These are phyloP conservation scores for Linnaemya vulpina DNA, from an alignment of 2,888 invertebrate genomes.

Conservation along the genomic window DNA sequence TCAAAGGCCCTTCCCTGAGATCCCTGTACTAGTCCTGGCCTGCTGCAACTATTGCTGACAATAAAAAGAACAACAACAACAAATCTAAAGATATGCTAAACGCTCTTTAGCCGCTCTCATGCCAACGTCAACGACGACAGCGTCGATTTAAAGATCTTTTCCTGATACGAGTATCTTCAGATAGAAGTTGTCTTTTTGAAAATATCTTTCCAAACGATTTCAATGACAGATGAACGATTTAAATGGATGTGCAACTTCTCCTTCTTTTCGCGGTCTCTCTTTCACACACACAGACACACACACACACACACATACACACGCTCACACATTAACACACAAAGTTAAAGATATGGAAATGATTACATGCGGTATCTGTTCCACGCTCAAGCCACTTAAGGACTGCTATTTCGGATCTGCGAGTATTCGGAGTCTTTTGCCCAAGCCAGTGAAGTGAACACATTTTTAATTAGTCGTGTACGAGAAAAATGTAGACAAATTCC, in stretches of 20 bases:
- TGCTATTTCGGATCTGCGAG: slow-evolving; percentile 34
- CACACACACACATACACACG: background rate
- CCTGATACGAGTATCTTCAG: slow-evolving; percentile 68
- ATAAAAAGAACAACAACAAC: slow-evolving; percentile 1
- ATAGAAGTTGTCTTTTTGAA: slow-evolving; percentile 76
- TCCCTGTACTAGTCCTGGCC: background rate
- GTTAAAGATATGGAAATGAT: slow-evolving; percentile 36
- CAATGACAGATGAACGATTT: slow-evolving; percentile 75
- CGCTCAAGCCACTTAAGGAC: slow-evolving; percentile 50
- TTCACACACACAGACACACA: background rate
- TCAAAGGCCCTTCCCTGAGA: background rate
- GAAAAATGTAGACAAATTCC: slow-evolving; percentile 71
- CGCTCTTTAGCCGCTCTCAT: slow-evolving; percentile 61
- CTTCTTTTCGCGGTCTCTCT: background rate
- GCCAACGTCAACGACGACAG: slow-evolving; percentile 63
- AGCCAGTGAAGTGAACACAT: slow-evolving; percentile 61
- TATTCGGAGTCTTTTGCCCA: slow-evolving; percentile 4
- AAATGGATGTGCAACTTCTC: slow-evolving; percentile 62
- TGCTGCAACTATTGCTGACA: background rate
- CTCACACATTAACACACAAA: background rate
- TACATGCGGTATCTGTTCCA: slow-evolving; percentile 52
- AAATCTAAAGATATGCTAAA: slow-evolving; percentile 59
- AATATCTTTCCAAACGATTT: slow-evolving; percentile 76
- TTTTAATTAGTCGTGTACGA: slow-evolving; percentile 69
- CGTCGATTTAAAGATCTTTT: slow-evolving; percentile 65